Evolutionary conservation across 2,113 vertebrate genomes (phyloP).

Genomic region (Gallinago undulata): DNA sequence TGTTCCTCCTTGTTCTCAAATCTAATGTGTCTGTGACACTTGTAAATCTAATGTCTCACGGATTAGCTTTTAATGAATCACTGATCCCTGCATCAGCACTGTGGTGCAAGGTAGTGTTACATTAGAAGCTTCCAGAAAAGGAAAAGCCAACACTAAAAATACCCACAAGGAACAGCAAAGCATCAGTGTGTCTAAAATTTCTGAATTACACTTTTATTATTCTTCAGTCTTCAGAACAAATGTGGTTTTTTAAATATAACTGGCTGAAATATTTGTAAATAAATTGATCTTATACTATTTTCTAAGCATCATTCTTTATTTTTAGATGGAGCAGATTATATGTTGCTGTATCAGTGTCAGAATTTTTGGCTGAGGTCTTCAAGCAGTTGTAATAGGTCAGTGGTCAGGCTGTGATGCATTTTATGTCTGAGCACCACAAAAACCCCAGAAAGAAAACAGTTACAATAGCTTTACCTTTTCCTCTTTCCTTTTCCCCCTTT

Average conservation of each 20-base stretch:
- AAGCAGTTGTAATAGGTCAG: not conserved
- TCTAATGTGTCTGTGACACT: conserved; percentile 1
- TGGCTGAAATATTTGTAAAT: conserved; percentile 54
- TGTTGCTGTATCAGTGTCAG: conserved; percentile 42
- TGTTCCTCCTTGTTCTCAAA: conserved; percentile 28
- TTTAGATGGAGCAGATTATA: conserved; percentile 43
- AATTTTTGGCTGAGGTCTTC: conserved; percentile 50
- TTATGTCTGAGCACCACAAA: not conserved
- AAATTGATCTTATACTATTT: conserved; percentile 43
- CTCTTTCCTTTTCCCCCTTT: not conserved
- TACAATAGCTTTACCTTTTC: not conserved
- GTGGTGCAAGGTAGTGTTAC: conserved; percentile 23
- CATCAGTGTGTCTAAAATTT: not conserved
- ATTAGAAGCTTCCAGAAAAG: conserved; percentile 45
- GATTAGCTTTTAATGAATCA: conserved; percentile 46
- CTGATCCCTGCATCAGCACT: conserved; percentile 31
- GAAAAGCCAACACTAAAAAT: conserved; percentile 52
- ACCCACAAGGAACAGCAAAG: not conserved
- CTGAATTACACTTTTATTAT: not conserved
- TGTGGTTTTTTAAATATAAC: not conserved
- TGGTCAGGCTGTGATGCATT: conserved; percentile 3
- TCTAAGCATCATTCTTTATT: conserved; percentile 51
- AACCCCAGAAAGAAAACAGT: not conserved
- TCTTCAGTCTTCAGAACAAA: not conserved
- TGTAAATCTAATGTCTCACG: not conserved